phyloP scores from a whole-genome alignment of 2,113 vertebrate genomes.

The Picathartes gymnocephalus region DNA sequence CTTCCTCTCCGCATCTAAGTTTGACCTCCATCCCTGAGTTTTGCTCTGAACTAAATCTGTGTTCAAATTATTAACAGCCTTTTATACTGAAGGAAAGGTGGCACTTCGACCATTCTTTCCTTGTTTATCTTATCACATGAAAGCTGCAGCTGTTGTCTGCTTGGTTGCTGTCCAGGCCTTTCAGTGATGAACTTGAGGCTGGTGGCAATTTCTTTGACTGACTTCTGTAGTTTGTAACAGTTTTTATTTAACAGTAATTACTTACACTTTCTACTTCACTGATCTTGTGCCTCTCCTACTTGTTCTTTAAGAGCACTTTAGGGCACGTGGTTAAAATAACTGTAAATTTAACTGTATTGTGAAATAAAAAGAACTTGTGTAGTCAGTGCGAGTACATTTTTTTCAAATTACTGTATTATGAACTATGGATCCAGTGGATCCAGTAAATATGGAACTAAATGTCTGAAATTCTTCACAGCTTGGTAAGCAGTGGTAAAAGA shows the following conservation, averaged over 20 bases:
- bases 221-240: background rate
- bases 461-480: background rate
- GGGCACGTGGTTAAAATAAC: accelerated
- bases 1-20: background rate
- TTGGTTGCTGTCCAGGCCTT: background rate
- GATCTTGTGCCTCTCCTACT: background rate
- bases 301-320: background rate
- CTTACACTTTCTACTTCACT: background rate
- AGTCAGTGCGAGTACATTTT: background rate
- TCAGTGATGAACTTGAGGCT: background rate
- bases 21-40: background rate
- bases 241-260: background rate
- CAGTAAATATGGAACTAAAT: background rate
- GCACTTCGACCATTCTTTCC: background rate
- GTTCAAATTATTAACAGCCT: background rate
- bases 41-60: background rate
- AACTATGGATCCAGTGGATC: background rate
- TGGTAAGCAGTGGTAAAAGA: background rate
- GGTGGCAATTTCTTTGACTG: background rate
- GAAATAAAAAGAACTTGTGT: background rate
- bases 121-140: background rate
- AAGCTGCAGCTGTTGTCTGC: background rate
- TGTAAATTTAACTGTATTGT: background rate
- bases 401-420: background rate
- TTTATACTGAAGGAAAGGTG: background rate